Conservation (phyloP, 2,113 vertebrate species). For the Meriones unguiculatus region DNA sequence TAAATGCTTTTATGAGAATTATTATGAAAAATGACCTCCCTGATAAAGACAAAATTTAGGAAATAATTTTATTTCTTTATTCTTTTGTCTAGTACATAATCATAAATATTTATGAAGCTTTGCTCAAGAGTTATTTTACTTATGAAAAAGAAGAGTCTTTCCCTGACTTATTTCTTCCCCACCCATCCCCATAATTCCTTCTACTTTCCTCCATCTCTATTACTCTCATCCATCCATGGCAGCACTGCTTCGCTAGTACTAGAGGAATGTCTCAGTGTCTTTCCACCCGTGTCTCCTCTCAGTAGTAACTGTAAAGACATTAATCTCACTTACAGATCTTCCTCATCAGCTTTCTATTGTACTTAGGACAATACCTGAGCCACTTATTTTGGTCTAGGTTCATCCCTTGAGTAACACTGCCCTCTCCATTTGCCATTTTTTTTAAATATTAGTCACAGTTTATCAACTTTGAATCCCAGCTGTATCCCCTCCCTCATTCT, state of each 20-base stretch:
- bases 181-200: not conserved
- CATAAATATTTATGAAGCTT: not conserved
- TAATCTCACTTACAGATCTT: not conserved
- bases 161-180: not conserved
- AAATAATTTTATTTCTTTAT: not conserved
- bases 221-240: too few species aligned
- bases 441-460: too few species aligned
- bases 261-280: not conserved
- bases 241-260: not conserved
- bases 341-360: not conserved
- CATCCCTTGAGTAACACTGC: not conserved
- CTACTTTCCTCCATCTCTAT: too few species aligned
- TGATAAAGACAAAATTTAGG: not conserved
- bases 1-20: not conserved
- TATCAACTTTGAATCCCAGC: too few species aligned
- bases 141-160: not conserved
- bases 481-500: too few species aligned
- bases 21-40: not conserved
- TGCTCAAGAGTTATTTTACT: not conserved
- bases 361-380: too few species aligned
- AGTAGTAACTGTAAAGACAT: not conserved
- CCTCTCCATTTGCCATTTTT: not conserved
- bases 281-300: not conserved
- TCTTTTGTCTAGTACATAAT: not conserved
- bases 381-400: not conserved